Base-by-base conservation (phyloP, 2,888 invertebrate genomes). In the Cylloceria caligata region DNA sequence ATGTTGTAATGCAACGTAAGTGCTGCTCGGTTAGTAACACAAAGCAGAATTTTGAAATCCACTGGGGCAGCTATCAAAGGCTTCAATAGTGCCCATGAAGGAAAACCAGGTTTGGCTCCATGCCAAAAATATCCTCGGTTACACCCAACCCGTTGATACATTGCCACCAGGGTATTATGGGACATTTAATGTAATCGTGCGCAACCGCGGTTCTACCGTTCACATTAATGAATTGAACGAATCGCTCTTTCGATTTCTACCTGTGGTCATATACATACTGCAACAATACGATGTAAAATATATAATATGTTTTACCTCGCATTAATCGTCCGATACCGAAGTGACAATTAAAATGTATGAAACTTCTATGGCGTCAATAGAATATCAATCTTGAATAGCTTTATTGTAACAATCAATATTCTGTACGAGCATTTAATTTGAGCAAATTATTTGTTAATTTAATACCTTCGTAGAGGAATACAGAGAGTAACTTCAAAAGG, bases 171-270 rank as follows among this genome's bases (percentile, higher is more conserved):
- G 64, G 79, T 76, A 81, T 83, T 76, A 81, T 75, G 79, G 81
- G 79, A 83, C 68, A 83, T 81, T 83, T 78, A 72, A 79, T 83
- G 81, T 83, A 81, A 83, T 81, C 75, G 76, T 52, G 57, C 64
- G 64, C 57, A 36, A 68, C 36, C 68, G 42, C 71, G 60, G 34
- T 7, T 60, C 65, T 60, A 47, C 71, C 57, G 30, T 74, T 30
- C 64, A 68, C 24, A 62, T 69, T 77, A 77, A 81, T 73, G 42
- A 81, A 77, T 81, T 36, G 55, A 69, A 55, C 67, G 52, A 81
- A 73, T 73, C 36, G 21, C 42, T 73, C 62, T 81, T 68, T 73
- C 27, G 39, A 52, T 73, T 52, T 64, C 52, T 52, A 16, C 52
- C 7, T 13, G 34, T 3, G 42, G n/a, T 24, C n/a, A 19, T 21